phyloP scores from a whole-genome alignment of 2,113 vertebrate genomes.

The Bostrychus sinensis region DNA sequence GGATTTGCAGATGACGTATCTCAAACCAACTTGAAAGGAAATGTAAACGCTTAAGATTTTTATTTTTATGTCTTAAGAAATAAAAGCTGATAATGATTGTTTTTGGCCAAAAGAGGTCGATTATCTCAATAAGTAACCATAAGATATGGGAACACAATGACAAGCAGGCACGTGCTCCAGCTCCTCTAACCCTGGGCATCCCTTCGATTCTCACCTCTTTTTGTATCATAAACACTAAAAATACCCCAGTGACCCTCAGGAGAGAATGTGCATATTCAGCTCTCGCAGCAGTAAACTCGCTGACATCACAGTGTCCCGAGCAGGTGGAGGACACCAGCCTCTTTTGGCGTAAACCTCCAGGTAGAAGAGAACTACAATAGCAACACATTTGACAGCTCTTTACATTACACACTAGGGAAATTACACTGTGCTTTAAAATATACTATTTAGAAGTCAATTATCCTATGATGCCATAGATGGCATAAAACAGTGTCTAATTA shows the following conservation, averaged over 20 bases:
- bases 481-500: too few relatives aligned
- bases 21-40: too few relatives aligned
- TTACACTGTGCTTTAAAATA: neutral
- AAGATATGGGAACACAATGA: constrained; percentile 25
- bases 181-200: constrained; percentile 48
- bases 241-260: constrained; percentile 67
- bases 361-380: constrained; percentile 15
- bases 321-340: constrained; percentile 71
- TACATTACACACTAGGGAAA: neutral
- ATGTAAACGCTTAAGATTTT: too few relatives aligned
- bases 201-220: constrained; percentile 57
- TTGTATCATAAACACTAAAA: constrained; percentile 70
- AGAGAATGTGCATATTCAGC: constrained; percentile 66
- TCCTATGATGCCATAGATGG: neutral
- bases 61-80: constrained; percentile 21
- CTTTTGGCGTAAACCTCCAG: constrained; percentile 40
- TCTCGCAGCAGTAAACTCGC: constrained; percentile 62
- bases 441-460: neutral
- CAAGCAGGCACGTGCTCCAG: constrained; percentile 18
- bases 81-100: constrained; percentile 21
- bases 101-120: constrained; percentile 28
- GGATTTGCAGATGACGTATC: neutral
- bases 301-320: constrained; percentile 70
- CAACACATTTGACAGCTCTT: neutral
- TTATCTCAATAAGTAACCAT: constrained; percentile 39